A percentile compares a stretch with the other conserved stretches of the same genome.
Evolutionary conservation across 2,888 invertebrate genomes (phyloP).

Genomic region (Plagodis pulveraria): DNA sequence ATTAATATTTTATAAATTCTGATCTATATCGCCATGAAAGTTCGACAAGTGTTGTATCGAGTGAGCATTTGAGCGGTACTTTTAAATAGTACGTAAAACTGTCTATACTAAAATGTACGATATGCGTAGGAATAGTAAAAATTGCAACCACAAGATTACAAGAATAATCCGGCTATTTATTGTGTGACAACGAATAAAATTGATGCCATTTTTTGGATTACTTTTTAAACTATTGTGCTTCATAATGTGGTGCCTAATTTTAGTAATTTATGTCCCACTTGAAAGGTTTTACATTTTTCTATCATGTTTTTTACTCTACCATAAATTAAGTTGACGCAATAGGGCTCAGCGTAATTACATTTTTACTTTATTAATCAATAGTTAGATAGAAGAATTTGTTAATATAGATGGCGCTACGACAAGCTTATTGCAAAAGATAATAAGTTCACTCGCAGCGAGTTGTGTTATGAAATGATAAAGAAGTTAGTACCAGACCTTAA

Average conservation of each 20-base stretch:
- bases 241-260: conserved; percentile 63
- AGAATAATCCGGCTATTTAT: conserved; percentile 1
- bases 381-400: conserved; percentile 1
- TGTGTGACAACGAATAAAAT: conserved; percentile 57
- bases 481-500: neutral
- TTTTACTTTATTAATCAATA: neutral
- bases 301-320: conserved; percentile 1
- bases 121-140: too few relatives aligned
- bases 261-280: neutral
- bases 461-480: neutral
- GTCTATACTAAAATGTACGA: too few relatives aligned
- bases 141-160: too few relatives aligned
- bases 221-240: conserved; percentile 43
- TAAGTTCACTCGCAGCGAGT: conserved; percentile 31
- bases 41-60: too few relatives aligned
- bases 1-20: too few relatives aligned
- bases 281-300: neutral
- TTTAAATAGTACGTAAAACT: conserved; percentile 4
- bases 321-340: conserved; percentile 10
- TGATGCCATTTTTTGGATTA: conserved; percentile 54
- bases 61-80: neutral
- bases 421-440: conserved; percentile 28
- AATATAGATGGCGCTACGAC: conserved; percentile 24
- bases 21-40: too few relatives aligned
- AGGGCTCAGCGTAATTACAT: conserved; percentile 1